phyloP scores from a whole-genome alignment of 1,140 invertebrate genomes.

The Pinna nobilis region DNA sequence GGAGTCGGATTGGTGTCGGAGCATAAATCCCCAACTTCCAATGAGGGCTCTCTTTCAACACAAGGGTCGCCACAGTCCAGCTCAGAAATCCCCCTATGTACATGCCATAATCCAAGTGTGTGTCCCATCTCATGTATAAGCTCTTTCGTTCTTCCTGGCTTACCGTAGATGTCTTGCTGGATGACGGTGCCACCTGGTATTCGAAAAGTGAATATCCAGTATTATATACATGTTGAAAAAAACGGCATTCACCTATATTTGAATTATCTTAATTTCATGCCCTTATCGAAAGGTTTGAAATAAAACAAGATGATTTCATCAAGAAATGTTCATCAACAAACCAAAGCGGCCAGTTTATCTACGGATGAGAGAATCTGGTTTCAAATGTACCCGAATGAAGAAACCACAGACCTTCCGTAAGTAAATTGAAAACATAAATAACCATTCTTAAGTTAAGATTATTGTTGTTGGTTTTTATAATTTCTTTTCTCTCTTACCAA shows the following conservation, averaged over 20 bases:
- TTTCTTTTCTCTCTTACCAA: too few relatives aligned
- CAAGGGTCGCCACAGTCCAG: slow-evolving; percentile 67
- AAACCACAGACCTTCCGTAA: too few relatives aligned
- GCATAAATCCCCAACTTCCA: slow-evolving; percentile 69
- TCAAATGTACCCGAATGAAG: too few relatives aligned
- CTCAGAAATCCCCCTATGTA: slow-evolving; percentile 70
- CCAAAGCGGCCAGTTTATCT: too few relatives aligned
- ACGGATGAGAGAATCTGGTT: too few relatives aligned
- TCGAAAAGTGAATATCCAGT: neutral
- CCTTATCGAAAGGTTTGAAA: neutral
- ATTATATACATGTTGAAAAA: neutral
- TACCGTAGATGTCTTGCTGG: slow-evolving; percentile 59
- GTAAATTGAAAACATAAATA: too few relatives aligned
- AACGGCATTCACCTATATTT: too few relatives aligned
- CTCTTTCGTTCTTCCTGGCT: slow-evolving; percentile 44
- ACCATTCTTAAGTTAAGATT: too few relatives aligned
- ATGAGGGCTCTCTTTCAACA: slow-evolving; percentile 62
- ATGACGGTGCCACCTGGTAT: slow-evolving; percentile 65
- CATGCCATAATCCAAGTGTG: slow-evolving; percentile 71
- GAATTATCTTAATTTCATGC: neutral
- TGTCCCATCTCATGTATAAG: slow-evolving; percentile 72
- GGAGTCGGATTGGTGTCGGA: slow-evolving; percentile 68
- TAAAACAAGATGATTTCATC: neutral
- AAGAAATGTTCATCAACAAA: too few relatives aligned
- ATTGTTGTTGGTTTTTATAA: too few relatives aligned